A percentile compares a stretch with the other conserved stretches of the same genome.
phyloP scores from a whole-genome alignment of 2,797 vertebrate genomes.

The Neopelma chrysocephalum region DNA sequence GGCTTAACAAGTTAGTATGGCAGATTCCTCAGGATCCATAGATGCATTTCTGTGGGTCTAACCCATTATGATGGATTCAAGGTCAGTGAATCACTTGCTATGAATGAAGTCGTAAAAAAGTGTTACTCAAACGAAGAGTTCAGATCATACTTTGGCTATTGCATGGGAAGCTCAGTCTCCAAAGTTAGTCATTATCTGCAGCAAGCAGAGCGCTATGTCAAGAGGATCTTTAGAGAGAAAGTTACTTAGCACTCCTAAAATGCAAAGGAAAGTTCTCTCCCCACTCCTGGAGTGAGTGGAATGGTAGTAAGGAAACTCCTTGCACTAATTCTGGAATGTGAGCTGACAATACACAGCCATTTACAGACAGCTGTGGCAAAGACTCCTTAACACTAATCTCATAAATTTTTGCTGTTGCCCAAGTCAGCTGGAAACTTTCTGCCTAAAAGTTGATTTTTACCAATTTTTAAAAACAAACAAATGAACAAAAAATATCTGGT shows the following conservation, averaged over 20 bases:
- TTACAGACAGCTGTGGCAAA: background rate
- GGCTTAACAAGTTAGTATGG: background rate
- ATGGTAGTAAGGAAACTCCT: background rate
- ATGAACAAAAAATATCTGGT: background rate
- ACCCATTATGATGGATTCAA: background rate
- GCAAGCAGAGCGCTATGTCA: background rate
- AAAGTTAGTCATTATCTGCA: background rate
- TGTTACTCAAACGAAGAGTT: background rate
- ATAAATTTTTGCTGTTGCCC: background rate
- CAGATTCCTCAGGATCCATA: background rate
- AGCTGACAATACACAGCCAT: background rate
- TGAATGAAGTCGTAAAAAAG: background rate
- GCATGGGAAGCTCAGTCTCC: background rate
- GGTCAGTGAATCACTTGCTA: background rate
- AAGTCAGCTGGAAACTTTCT: constrained; percentile 16
- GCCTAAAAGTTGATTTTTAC: background rate
- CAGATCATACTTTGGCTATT: background rate
- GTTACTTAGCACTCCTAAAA: background rate
- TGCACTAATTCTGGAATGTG: background rate
- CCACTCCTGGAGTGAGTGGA: background rate
- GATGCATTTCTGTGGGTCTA: background rate
- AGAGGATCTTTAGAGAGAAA: background rate
- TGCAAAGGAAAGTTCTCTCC: background rate
- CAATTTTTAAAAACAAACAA: background rate
- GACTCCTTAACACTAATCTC: background rate